Evolutionary conservation across 2,888 invertebrate species (phyloP).

Genomic region (Drosophila flavopinicola): DNA sequence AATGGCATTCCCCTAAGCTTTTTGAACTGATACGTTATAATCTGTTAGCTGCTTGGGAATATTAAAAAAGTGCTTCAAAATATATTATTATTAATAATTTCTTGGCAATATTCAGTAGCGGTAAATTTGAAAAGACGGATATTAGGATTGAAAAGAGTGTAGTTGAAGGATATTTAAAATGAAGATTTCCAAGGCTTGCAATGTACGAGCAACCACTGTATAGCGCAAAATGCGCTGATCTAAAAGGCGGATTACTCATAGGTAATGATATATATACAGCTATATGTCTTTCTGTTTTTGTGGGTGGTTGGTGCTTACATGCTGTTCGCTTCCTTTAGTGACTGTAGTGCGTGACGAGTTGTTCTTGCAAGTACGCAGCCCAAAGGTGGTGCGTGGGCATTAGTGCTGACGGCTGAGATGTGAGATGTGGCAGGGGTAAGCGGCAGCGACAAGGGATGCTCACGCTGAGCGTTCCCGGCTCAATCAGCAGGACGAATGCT

Average conservation of each 20-base stretch:
- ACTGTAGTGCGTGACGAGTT: slow-evolving; percentile 20
- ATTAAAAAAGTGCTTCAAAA: too few relatives aligned
- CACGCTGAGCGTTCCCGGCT: slow-evolving; percentile 34
- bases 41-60: too few relatives aligned
- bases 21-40: too few relatives aligned
- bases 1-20: too few relatives aligned
- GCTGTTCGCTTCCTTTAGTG: slow-evolving; percentile 9
- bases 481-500: slow-evolving; percentile 39
- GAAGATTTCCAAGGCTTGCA: neutral
- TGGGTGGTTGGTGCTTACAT: slow-evolving; percentile 36
- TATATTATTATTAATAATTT: too few relatives aligned
- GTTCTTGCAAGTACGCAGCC: slow-evolving; percentile 24
- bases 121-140: too few relatives aligned
- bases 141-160: too few relatives aligned
- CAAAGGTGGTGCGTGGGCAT: slow-evolving; percentile 43
- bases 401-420: slow-evolving; percentile 8
- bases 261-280: slow-evolving; percentile 21
- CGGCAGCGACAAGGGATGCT: slow-evolving; percentile 68
- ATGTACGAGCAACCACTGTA: neutral
- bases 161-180: too few relatives aligned
- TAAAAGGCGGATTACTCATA: slow-evolving; percentile 59
- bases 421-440: slow-evolving; percentile 1
- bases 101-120: too few relatives aligned
- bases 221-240: slow-evolving; percentile 19
- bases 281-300: neutral